Percentiles rank a stretch among this genome's conserved stretches.
These are phyloP conservation scores for Eonycteris spelaea DNA, from an alignment of 2,113 vertebrate genomes.

Conservation along the genomic window DNA sequence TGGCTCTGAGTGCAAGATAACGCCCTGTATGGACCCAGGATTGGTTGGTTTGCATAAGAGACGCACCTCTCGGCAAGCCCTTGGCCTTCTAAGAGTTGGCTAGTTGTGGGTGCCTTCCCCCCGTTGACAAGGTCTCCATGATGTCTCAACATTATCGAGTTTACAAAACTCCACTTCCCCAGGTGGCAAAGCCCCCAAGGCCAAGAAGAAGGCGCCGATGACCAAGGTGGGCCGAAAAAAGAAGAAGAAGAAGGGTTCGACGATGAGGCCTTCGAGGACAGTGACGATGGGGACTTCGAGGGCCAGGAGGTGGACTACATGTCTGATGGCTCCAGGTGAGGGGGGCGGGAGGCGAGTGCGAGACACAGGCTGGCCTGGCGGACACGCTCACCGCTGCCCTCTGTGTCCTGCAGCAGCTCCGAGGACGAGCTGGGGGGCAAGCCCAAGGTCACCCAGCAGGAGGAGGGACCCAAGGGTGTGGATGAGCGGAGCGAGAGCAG, in stretches of 20 bases:
- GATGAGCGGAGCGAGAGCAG: slow-evolving; percentile 92
- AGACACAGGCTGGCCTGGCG: fast-evolving
- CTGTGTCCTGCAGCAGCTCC: slow-evolving; percentile 81
- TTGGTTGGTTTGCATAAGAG: not conserved
- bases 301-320: slow-evolving; percentile 96
- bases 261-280: slow-evolving; percentile 90
- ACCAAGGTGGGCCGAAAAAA: slow-evolving; percentile 78
- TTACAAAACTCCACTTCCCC: not conserved
- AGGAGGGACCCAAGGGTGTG: slow-evolving; percentile 91
- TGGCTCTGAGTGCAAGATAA: not conserved
- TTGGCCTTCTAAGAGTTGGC: not conserved
- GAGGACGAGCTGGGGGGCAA: slow-evolving; percentile 85
- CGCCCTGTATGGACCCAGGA: not conserved
- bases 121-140: fast-evolving
- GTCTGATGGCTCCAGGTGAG: slow-evolving; percentile 93
- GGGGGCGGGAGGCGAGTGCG: fast-evolving
- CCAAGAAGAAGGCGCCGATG: slow-evolving; percentile 81
- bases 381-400: not conserved
- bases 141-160: not conserved
- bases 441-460: slow-evolving; percentile 81
- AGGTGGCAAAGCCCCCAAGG: slow-evolving; percentile 67
- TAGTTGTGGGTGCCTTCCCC: not conserved
- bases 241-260: slow-evolving; percentile 87
- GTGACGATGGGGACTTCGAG: slow-evolving; percentile 93
- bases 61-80: not conserved